phyloP scores from a whole-genome alignment of 1,140 invertebrate species.

The Pseudomyrmex gracilis region DNA sequence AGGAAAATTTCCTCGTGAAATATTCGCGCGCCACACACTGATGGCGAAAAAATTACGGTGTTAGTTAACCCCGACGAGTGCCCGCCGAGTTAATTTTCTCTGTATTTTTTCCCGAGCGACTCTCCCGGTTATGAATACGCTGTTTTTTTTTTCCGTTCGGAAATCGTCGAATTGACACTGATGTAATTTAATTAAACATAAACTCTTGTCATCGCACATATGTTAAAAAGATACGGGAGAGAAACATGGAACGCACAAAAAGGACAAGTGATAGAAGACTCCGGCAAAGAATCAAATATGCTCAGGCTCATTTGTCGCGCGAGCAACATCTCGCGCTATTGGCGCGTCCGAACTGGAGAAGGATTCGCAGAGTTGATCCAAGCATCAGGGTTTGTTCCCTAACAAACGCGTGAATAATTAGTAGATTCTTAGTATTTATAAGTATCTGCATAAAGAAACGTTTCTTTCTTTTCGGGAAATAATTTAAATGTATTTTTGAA shows the following conservation, averaged over 20 bases:
- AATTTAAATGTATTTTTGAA: too few relatives aligned
- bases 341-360: constrained; percentile 78
- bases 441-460: too few relatives aligned
- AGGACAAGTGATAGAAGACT: constrained; percentile 68
- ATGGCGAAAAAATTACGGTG: constrained; percentile 51
- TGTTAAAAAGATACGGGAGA: not conserved
- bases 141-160: constrained; percentile 8
- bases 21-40: constrained; percentile 13
- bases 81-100: constrained; percentile 39
- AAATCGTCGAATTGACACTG: constrained; percentile 22
- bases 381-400: constrained; percentile 70
- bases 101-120: not conserved
- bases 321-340: constrained; percentile 74
- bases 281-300: constrained; percentile 79
- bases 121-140: not conserved
- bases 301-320: constrained; percentile 77
- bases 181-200: constrained; percentile 43
- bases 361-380: constrained; percentile 68
- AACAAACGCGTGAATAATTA: not conserved
- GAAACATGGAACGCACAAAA: not conserved
- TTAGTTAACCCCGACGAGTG: constrained; percentile 12
- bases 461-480: too few relatives aligned
- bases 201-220: constrained; percentile 29
- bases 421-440: too few relatives aligned
- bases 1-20: constrained; percentile 37